phyloP scores from a whole-genome alignment of 2,797 vertebrate genomes.

The Megaceryle alcyon region DNA sequence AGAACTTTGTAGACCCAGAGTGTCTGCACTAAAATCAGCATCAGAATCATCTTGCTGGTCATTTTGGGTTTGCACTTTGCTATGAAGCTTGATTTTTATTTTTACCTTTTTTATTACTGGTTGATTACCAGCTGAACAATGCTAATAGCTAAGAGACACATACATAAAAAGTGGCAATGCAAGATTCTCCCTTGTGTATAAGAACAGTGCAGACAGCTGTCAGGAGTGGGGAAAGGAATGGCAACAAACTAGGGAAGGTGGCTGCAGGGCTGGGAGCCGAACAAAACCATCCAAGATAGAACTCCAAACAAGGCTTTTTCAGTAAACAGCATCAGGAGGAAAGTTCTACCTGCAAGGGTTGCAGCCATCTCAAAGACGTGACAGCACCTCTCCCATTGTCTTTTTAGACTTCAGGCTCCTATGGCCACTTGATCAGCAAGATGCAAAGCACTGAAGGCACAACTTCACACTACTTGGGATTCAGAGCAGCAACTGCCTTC shows the following conservation, averaged over 20 bases:
- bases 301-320: not conserved
- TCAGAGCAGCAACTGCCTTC: not conserved
- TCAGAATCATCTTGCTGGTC: not conserved
- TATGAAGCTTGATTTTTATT: not conserved
- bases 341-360: not conserved
- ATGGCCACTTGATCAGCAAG: not conserved
- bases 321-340: not conserved
- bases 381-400: not conserved
- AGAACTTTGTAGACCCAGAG: not conserved
- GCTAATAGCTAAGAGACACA: not conserved
- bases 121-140: too few species aligned
- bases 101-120: not conserved
- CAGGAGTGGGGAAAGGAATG: not conserved
- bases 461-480: not conserved
- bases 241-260: not conserved
- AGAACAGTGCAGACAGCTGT: not conserved
- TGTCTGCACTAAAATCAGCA: not conserved
- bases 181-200: not conserved
- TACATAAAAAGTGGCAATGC: rapidly evolving
- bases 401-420: not conserved
- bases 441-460: not conserved
- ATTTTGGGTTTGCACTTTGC: not conserved
- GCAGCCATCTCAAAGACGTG: not conserved
- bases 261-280: not conserved
- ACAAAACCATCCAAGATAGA: not conserved